phyloP scores from a whole-genome alignment of 30 jellyfish, hydroid and myxozoan species.

The Catostylus mosaicus region DNA sequence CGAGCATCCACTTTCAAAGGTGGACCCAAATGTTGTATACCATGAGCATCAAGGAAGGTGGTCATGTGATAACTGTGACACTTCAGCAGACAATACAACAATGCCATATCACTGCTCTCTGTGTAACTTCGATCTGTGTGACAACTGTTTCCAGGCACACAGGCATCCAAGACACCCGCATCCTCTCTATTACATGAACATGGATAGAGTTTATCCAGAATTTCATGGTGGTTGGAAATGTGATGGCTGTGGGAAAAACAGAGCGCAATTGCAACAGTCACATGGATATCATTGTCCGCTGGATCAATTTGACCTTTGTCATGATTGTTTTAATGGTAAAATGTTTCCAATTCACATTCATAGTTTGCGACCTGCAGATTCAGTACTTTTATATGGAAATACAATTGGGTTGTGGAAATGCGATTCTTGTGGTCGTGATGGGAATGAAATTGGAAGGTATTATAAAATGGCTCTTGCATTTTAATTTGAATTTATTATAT shows the following conservation, averaged over 20 bases:
- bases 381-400: constrained; percentile 76
- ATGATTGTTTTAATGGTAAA: constrained; percentile 84
- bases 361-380: constrained; percentile 78
- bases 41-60: constrained; percentile 79
- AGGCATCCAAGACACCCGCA: constrained; percentile 84
- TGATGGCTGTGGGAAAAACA: constrained; percentile 83
- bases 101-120: constrained; percentile 82
- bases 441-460: constrained; percentile 88
- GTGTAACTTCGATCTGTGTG: constrained; percentile 82
- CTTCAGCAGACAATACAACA: constrained; percentile 33
- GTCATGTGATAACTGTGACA: constrained; percentile 87
- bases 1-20: constrained; percentile 74
- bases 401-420: constrained; percentile 95
- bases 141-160: constrained; percentile 62
- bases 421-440: constrained; percentile 87
- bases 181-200: constrained; percentile 64
- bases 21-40: constrained; percentile 83
- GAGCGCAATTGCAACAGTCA: constrained; percentile 38
- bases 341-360: constrained; percentile 81
- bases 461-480: background rate
- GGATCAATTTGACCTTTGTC: constrained; percentile 89
- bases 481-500: too few relatives aligned
- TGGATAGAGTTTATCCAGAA: constrained; percentile 79
- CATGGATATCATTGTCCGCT: constrained; percentile 85
- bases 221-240: constrained; percentile 91